Evolutionary conservation across 2,888 invertebrate species (phyloP).

Genomic region (Drosophila anomelani): DNA sequence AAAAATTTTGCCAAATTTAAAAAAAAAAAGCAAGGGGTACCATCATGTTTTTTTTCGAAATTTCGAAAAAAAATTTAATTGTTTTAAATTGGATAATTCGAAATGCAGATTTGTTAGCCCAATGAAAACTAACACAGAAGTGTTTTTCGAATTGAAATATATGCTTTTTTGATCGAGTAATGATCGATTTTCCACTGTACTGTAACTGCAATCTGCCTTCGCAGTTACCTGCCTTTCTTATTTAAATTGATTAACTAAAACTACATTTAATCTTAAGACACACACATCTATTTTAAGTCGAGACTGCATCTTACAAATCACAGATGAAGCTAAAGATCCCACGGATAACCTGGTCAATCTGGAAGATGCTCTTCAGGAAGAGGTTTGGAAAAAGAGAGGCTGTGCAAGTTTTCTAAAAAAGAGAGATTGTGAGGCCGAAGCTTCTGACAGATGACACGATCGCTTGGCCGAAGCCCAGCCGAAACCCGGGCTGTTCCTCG

Average conservation of each 20-base stretch:
- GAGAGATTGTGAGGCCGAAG: neutral
- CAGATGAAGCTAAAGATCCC: neutral
- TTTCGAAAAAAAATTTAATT: too few species aligned
- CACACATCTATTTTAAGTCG: too few species aligned
- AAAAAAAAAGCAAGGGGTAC: too few species aligned
- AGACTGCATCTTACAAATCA: too few species aligned
- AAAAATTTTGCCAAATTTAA: too few species aligned
- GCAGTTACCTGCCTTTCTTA: too few species aligned
- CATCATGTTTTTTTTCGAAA: too few species aligned
- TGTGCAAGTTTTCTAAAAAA: neutral
- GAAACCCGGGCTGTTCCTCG: constrained; percentile 11
- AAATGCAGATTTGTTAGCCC: neutral
- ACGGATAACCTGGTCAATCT: neutral
- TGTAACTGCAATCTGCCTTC: too few species aligned
- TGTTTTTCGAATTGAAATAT: neutral
- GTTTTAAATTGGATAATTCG: too few species aligned
- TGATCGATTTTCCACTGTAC: neutral
- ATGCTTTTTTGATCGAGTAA: neutral
- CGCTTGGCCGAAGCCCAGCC: constrained; percentile 5
- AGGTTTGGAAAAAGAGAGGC: neutral
- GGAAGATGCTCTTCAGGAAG: neutral
- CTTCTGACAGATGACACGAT: constrained; percentile 12
- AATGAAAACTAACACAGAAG: neutral
- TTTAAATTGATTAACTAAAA: too few species aligned
- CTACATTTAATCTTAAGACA: too few species aligned